Evolutionary conservation across 2,113 vertebrate genomes (phyloP).

Genomic region (Phaethornis superciliosus): DNA sequence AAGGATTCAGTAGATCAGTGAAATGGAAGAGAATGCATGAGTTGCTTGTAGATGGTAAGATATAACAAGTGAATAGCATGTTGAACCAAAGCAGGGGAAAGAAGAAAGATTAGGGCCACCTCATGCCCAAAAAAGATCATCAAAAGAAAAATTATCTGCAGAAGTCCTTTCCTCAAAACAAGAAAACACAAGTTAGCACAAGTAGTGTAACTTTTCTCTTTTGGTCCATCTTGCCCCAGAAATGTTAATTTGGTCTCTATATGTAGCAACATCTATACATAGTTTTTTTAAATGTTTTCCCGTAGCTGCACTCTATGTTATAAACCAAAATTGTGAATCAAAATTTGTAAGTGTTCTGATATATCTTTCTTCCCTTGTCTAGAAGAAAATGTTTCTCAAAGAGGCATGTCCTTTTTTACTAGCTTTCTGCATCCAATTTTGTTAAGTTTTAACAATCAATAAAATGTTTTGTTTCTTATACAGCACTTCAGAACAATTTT

Average conservation of each 20-base stretch:
- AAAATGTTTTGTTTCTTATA: background rate
- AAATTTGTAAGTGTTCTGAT: background rate
- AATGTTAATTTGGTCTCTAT: background rate
- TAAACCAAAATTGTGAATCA: background rate
- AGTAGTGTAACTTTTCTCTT: background rate
- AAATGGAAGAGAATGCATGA: background rate
- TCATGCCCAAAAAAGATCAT: background rate
- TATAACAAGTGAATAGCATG: background rate
- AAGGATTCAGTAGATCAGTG: background rate
- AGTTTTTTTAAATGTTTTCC: background rate
- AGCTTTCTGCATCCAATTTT: background rate
- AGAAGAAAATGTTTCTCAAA: background rate
- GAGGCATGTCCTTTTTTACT: background rate
- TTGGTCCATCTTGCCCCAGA: background rate
- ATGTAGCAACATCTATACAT: fast-evolving
- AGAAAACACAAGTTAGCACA: background rate
- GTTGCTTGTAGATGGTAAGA: background rate
- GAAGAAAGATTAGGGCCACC: background rate
- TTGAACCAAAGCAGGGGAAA: background rate
- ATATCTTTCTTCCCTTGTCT: background rate
- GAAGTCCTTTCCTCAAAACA: background rate
- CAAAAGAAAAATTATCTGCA: background rate
- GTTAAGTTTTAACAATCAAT: background rate
- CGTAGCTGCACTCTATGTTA: background rate
- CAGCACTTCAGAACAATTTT: background rate